These are phyloP conservation scores for Hemistola chrysoprasaria DNA, from an alignment of 2,888 invertebrate genomes.

Conservation along the genomic window DNA sequence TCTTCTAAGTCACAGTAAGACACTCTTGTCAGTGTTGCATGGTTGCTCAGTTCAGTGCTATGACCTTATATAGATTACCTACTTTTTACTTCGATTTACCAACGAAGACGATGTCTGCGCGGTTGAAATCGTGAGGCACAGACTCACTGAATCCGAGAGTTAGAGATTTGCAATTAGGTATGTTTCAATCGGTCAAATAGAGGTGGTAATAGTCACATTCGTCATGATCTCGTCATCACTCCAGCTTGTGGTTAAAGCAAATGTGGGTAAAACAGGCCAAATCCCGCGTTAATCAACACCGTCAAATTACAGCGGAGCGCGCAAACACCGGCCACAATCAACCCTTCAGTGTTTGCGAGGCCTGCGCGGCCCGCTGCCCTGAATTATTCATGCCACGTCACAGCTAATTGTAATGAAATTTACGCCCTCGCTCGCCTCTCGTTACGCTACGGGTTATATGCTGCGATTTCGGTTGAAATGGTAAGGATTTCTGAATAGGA, in stretches of 20 bases:
- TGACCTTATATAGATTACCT: too few species aligned
- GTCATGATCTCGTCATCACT: not conserved
- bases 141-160: too few species aligned
- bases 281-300: slow-evolving; percentile 54
- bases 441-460: slow-evolving; percentile 19
- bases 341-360: slow-evolving; percentile 74
- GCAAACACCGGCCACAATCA: slow-evolving; percentile 62
- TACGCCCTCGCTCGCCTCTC: slow-evolving; percentile 50
- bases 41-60: too few species aligned
- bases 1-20: too few species aligned
- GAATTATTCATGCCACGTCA: slow-evolving; percentile 74
- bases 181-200: too few species aligned
- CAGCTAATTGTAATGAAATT: slow-evolving; percentile 81
- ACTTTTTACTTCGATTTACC: too few species aligned
- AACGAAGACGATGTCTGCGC: too few species aligned
- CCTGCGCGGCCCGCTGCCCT: slow-evolving; percentile 48
- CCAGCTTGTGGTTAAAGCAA: slow-evolving; percentile 22
- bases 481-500: not conserved
- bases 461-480: slow-evolving; percentile 9
- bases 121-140: too few species aligned
- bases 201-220: too few species aligned
- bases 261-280: slow-evolving; percentile 28
- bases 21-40: too few species aligned
- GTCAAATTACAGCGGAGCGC: slow-evolving; percentile 56
- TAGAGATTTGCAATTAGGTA: too few species aligned